phyloP scores from a whole-genome alignment of 2,797 vertebrate genomes.

The Harpagifer antarcticus region DNA sequence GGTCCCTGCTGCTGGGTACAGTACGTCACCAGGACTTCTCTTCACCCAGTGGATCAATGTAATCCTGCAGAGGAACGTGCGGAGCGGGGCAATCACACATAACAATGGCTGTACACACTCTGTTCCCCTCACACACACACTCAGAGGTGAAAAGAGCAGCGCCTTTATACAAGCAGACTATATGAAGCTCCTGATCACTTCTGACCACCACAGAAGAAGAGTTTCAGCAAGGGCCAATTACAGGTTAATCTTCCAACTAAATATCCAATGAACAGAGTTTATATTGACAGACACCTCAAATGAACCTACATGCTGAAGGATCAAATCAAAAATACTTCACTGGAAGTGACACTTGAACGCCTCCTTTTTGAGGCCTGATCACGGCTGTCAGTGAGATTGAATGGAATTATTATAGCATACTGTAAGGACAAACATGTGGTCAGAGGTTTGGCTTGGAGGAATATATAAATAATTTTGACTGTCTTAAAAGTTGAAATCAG shows the following conservation, averaged over 20 bases:
- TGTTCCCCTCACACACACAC: constrained; percentile 21
- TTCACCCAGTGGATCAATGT: constrained; percentile 64
- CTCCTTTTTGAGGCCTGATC: background rate
- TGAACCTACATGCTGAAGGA: background rate
- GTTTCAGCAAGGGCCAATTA: constrained; percentile 4
- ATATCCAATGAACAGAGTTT: background rate
- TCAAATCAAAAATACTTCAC: background rate
- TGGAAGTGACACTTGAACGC: background rate
- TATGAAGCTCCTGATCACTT: constrained; percentile 43
- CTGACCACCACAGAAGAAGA: constrained; percentile 17
- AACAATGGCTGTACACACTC: constrained; percentile 61
- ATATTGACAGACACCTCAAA: constrained; percentile 8
- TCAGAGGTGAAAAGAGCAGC: constrained; percentile 39
- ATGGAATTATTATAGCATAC: background rate
- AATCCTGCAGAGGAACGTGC: constrained; percentile 61
- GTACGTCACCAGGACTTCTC: constrained; percentile 51
- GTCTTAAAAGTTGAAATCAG: background rate
- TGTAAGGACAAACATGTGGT: background rate
- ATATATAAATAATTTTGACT: background rate
- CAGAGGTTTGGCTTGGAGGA: background rate
- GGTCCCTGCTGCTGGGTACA: constrained; percentile 34
- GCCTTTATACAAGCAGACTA: constrained; percentile 41
- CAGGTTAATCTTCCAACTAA: constrained; percentile 23
- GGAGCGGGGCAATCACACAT: constrained; percentile 62
- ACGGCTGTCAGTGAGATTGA: background rate